Base-by-base conservation (phyloP, 2,888 invertebrate genomes). In the Melieria picta region DNA sequence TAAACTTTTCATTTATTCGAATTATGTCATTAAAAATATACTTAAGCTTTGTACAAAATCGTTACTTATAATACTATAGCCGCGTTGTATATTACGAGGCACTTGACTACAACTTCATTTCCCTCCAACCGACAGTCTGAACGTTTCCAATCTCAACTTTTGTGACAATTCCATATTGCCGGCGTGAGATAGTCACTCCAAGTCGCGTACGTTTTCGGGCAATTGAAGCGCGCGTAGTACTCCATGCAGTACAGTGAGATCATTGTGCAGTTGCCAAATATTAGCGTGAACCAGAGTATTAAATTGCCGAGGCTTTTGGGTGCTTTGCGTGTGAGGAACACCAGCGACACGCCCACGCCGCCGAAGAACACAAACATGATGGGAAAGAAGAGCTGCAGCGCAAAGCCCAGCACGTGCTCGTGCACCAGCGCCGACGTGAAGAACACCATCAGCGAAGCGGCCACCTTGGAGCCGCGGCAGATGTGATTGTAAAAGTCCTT, bases 371-470 rank as follows among this genome's bases (percentile, higher is more conserved):
- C 78, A 79, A 97, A 89, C 81, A 98, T 88, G 3, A 95, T 91
- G 0, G 98, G 98, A 81, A 95, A 96, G 86, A 96, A 96, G 84
- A 96, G 93, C 48, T 94, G 91, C 79, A 97, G 91, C 0, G 93
- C 90, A 64, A 94, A 89, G 1, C 91, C 90, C 46, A 98, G 83
- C 66, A 97, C 90, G 84, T 96, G 93, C 85, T 98, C 98, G 85
- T 98, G 98, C 72, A 96, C 92, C 1, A 94, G 79, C 0, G 97
- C 93, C 0, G 98, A 98, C 10, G 96, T 87, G 80, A 93, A 80
- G 79, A 96, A 94, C 0, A 94, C 94, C 6, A 88, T 80, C 2
- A 90, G 81, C 78, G 91, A 91, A 0, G 93, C 89, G 0, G 90
- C 75, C 0, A 84, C 56, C 65, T 88, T 89, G 69, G 88, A 89